A percentile compares a stretch with the other conserved stretches of the same genome.
Conservation (phyloP, 2,888 invertebrate species). For the Byasa hedistus region DNA sequence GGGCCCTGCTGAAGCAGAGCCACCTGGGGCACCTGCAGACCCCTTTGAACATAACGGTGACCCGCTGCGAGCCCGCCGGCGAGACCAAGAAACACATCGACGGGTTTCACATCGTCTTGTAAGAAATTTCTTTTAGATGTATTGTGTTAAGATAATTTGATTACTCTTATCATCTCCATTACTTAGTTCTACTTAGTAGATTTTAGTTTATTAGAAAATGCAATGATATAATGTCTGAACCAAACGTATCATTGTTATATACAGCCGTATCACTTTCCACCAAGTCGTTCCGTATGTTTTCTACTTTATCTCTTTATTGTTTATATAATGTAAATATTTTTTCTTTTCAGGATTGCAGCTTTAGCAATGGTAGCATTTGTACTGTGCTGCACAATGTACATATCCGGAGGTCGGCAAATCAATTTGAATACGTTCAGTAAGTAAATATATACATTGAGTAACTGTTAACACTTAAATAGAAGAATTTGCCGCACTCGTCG, state of each 20-base stretch:
- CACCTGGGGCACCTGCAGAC: constrained; percentile 7
- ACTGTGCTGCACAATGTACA: not conserved
- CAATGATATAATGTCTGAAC: no score
- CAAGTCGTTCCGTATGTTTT: no score
- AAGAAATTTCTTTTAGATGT: not conserved
- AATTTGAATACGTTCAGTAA: no score
- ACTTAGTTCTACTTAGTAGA: no score
- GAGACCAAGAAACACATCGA: constrained; percentile 1
- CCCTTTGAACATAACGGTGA: not conserved
- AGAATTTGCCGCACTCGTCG: no score
- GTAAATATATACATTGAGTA: no score
- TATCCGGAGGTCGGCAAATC: not conserved
- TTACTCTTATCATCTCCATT: no score
- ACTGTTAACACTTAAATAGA: no score
- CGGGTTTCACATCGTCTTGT: constrained; percentile 9
- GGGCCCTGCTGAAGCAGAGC: constrained; percentile 9
- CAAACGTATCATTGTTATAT: no score
- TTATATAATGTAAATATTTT: not conserved
- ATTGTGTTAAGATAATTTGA: no score
- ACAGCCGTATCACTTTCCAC: no score
- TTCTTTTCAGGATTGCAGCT: not conserved
- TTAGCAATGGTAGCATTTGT: not conserved
- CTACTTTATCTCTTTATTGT: not conserved
- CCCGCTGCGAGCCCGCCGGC: constrained; percentile 9
- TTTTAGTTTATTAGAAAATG: no score